Base-by-base conservation (phyloP, 2,888 invertebrate species). In the Cylindroiulus punctatus region DNA sequence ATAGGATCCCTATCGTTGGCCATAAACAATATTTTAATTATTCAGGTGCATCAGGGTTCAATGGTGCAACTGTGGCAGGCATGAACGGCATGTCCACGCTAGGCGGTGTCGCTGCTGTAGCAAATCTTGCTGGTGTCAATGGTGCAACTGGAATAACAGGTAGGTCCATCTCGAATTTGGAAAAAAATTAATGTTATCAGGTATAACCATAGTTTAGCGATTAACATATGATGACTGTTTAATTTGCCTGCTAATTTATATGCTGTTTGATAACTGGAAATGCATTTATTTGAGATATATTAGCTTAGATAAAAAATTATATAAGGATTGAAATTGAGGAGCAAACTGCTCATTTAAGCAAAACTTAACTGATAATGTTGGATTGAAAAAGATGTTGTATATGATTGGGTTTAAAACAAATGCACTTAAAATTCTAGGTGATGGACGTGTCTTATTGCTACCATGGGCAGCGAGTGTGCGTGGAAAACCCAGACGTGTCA, bases 401-500 rank as follows among this genome's bases (percentile, higher is more conserved):
- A 14, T 81, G 26, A 10, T 81, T 5, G 81, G 12, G 7, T 44
- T 44, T 14, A 44, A 44, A 44, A 14, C 44, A 44, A 12, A 30
- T 81, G 26, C 12, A 17, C 12, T 81, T 30, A 81, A 10, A n/a
- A 12, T 84, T 84, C 36, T 32, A 87, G 87, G 87, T 40, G 87
- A 87, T 40, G 87, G 87, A 22, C 85, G 87, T 17, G 85, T 87
- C 14, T 76, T 87, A 36, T 84, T 87, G 36, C 65, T 97, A 90
- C 97, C 97, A 14, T 97, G 97, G 97, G 96, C 97, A 76, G 95
- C 96, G 90, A 96, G 96, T 90, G 95, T 96, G 40, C 93, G 97
- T 91, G 97, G 97, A 90, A 97, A 98, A 90, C 98, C 98, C 0
- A 93, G 98, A 0, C 93, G 98, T 8, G 98, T 98, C 0, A 98